Conservation (phyloP, 2,113 vertebrate genomes). For the Erythrolamprus reginae region DNA sequence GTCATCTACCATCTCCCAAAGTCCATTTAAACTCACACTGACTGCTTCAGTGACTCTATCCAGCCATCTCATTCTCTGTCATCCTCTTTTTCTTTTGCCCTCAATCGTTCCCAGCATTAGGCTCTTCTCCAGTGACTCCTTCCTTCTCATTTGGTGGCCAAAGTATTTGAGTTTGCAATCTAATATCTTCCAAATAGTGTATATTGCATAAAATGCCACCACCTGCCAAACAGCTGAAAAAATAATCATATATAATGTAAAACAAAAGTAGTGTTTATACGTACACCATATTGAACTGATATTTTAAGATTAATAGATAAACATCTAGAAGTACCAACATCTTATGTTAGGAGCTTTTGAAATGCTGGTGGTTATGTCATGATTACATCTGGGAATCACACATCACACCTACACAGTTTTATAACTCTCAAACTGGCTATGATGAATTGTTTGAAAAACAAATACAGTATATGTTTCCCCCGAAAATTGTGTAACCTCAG, state of each 20-base stretch:
- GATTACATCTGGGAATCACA: background rate
- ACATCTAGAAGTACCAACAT: background rate
- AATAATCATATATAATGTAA: background rate
- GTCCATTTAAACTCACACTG: too few species aligned
- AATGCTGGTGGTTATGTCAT: background rate
- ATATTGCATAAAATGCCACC: background rate
- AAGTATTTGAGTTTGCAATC: background rate
- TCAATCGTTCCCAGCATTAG: too few species aligned
- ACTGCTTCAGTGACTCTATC: too few species aligned
- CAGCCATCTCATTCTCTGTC: too few species aligned
- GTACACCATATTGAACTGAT: background rate
- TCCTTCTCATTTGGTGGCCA: too few species aligned
- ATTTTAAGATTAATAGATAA: background rate
- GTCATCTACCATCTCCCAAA: too few species aligned
- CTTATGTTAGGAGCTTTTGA: background rate
- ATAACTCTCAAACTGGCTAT: background rate
- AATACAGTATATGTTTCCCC: background rate
- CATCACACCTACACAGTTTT: background rate
- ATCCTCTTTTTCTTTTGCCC: too few species aligned
- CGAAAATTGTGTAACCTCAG: background rate
- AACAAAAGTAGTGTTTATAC: background rate
- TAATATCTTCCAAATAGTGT: background rate
- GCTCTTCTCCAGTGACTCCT: too few species aligned
- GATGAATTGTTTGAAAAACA: background rate
- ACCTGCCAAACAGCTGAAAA: background rate